A percentile compares a stretch with the other conserved stretches of the same genome.
Conservation (phyloP, 2,113 vertebrate species). For the Pedetes capensis region DNA sequence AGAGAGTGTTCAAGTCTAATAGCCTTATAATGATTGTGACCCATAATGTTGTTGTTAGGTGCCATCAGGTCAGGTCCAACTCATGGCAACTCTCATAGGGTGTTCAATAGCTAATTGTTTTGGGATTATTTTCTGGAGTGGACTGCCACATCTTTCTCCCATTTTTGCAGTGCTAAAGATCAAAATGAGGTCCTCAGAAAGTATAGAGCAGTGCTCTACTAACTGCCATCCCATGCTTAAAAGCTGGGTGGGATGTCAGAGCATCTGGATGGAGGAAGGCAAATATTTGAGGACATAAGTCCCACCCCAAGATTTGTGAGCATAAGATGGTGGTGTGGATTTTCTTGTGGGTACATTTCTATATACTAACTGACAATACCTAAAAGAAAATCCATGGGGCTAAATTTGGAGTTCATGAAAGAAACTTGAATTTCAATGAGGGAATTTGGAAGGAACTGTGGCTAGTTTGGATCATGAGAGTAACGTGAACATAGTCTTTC, state of each 20-base stretch:
- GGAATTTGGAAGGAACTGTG: not conserved
- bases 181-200: no score
- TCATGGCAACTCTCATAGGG: no score
- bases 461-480: not conserved
- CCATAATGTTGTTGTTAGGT: no score
- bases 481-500: not conserved
- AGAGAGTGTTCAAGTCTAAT: not conserved
- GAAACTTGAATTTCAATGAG: not conserved
- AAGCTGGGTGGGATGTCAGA: not conserved
- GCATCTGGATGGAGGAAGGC: not conserved
- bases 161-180: no score
- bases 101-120: no score
- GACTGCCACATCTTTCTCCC: no score
- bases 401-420: not conserved
- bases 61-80: no score
- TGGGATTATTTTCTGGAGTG: no score
- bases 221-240: no score
- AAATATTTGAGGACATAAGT: not conserved
- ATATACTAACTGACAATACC: not conserved
- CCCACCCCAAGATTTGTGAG: not conserved
- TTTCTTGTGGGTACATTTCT: not conserved
- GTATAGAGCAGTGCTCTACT: no score
- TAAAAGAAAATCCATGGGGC: not conserved
- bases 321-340: not conserved
- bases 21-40: not conserved